A percentile compares a stretch with the other conserved stretches of the same genome.
phyloP scores from a whole-genome alignment of 2,797 vertebrate genomes.

The Danio aesculapii region DNA sequence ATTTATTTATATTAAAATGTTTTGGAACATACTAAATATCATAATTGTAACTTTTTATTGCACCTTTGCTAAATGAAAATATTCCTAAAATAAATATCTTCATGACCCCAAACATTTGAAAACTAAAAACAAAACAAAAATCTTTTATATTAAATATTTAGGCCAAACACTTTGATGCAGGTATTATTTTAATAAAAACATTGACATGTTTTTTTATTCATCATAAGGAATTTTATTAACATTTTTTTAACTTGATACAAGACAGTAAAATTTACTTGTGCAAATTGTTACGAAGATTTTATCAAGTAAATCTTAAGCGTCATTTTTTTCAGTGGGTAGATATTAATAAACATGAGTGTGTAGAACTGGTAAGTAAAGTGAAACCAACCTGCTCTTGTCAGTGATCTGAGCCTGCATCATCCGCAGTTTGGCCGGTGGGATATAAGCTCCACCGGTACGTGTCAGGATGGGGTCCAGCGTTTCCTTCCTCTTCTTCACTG shows the following conservation, averaged over 20 bases:
- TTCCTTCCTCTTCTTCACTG: constrained; percentile 93
- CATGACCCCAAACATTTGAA: neutral
- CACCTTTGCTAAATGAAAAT: neutral
- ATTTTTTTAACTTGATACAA: no score
- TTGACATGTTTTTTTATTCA: neutral
- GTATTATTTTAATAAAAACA: neutral
- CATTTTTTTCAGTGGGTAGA: no score
- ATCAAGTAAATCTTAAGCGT: no score
- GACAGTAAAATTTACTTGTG: no score
- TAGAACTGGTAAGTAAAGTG: neutral
- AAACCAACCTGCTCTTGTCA: constrained; percentile 92
- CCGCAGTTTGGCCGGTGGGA: constrained; percentile 94
- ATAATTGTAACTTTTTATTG: neutral
- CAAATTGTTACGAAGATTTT: no score
- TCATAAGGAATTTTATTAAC: no score
- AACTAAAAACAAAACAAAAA: no score
- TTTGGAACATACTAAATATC: neutral
- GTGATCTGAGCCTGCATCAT: constrained; percentile 99
- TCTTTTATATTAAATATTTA: no score
- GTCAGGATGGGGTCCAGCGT: constrained; percentile 94
- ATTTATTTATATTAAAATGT: neutral
- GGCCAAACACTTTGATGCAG: neutral
- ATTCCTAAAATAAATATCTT: neutral
- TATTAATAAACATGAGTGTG: no score
- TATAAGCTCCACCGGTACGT: constrained; percentile 95